Base-by-base conservation (phyloP, 1,140 invertebrate species). In the Sogatella furcifera region DNA sequence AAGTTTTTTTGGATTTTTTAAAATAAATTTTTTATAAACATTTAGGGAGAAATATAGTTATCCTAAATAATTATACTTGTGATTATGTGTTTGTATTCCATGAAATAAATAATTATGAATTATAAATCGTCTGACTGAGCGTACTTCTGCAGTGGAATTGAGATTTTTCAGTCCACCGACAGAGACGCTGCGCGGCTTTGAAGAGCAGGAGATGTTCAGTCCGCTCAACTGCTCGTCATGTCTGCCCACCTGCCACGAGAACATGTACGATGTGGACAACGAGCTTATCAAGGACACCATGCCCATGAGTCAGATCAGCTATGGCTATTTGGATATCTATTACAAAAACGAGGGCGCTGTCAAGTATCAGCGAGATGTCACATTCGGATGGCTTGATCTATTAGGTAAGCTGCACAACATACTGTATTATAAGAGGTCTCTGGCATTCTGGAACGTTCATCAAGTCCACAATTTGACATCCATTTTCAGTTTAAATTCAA, bases 281-380 rank as follows among this genome's bases (percentile, higher is more conserved):
- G 65, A 65, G 24, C 58, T 64, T 19, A 62, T 65, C 4, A 38
- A 42, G 15, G 68, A 67, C 41, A 64, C 65, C 6, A 34, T 61
- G 19, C 62, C 62, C 1, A 43, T 63, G 28, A 56, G 62, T 4
- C 59, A 60, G 41, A 56, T 56, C 19, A 65, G 56, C 34, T 61
- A 55, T 22, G 66, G 66, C 2, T 63, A 62, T 31, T 44, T 70
- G 10, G 68, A 70, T 42, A 57, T 70, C 10, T 70, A 64, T 56
- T 70, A 70, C 52, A 65, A 62, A 15, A 65, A 66, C 13, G 61
- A 63, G 19, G 69, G 69, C 8, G 69, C 64, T 0, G 67, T 70
- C 10, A 66, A 65, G 52, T 70, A 69, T 34, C 64, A 66, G n/a
- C 14, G 67, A 52, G 66, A 69, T 52, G 64, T 69, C n/a, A 68